phyloP scores from a whole-genome alignment of 2,113 vertebrate species.

The Ictalurus punctatus region DNA sequence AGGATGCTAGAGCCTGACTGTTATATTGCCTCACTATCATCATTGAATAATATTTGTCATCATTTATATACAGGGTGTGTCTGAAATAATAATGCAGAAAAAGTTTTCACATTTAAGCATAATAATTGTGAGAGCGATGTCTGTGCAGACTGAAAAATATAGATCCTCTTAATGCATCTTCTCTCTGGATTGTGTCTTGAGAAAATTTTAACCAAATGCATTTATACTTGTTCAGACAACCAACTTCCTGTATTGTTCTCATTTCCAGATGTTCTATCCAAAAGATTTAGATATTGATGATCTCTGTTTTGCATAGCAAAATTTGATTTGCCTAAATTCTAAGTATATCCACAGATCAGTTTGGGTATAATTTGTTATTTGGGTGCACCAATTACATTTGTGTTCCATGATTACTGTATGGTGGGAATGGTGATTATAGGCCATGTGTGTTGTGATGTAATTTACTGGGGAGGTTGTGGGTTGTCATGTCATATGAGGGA shows the following conservation, averaged over 20 bases:
- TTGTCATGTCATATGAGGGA: background rate
- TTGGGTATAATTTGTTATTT: background rate
- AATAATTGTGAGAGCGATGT: background rate
- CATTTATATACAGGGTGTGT: background rate
- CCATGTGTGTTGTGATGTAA: background rate
- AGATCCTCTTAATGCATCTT: background rate
- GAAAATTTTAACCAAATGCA: background rate
- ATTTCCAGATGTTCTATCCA: background rate
- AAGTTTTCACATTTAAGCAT: background rate
- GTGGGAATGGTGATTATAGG: background rate
- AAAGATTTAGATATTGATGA: background rate
- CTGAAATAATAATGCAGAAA: background rate
- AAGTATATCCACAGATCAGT: background rate
- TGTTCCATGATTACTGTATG: background rate
- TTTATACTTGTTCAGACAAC: background rate
- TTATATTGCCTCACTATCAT: background rate
- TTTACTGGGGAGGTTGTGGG: background rate
- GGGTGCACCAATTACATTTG: background rate
- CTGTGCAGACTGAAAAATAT: background rate
- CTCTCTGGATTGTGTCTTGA: background rate
- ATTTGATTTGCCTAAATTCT: slow-evolving; percentile 21
- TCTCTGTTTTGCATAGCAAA: background rate
- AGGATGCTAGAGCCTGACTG: background rate
- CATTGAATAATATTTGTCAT: background rate
- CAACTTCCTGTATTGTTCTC: background rate